phyloP scores from a whole-genome alignment of 2,113 vertebrate species.

The Macquaria ambigua region DNA sequence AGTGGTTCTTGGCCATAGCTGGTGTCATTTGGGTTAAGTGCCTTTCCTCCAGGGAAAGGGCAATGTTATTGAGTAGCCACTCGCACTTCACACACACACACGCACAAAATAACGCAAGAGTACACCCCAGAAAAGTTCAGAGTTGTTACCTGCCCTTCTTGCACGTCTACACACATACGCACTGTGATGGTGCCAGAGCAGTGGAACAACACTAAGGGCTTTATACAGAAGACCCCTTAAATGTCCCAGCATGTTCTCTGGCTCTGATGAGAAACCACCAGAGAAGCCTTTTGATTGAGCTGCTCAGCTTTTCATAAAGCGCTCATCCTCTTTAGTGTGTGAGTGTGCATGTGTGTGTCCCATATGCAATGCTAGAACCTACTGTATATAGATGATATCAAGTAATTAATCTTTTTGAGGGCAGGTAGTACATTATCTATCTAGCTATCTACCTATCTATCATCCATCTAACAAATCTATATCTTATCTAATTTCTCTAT shows the following conservation, averaged over 20 bases:
- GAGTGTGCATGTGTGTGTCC: background rate
- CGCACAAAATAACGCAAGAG: background rate
- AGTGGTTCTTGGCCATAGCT: constrained; percentile 52
- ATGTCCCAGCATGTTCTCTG: constrained; percentile 69
- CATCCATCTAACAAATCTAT: background rate
- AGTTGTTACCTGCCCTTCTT: constrained; percentile 19
- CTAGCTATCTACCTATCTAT: background rate
- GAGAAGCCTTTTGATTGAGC: constrained; percentile 46
- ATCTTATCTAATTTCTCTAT: background rate
- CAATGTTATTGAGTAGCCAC: constrained; percentile 45
- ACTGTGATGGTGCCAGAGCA: constrained; percentile 35
- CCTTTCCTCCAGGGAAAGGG: constrained; percentile 58
- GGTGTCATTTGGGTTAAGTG: constrained; percentile 77
- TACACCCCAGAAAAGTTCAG: background rate
- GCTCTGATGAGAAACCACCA: constrained; percentile 43
- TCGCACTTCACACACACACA: background rate
- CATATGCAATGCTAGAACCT: background rate
- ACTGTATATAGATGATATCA: background rate
- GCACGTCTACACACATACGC: constrained; percentile 13
- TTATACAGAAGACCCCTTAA: constrained; percentile 45
- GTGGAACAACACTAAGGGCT: constrained; percentile 32
- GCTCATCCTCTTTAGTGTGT: background rate
- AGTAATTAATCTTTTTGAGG: background rate
- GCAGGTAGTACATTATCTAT: background rate
- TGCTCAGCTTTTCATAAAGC: constrained; percentile 5